Percentiles rank a stretch among this genome's conserved stretches.
These are phyloP conservation scores for Gryon sp. DNA, from an alignment of 1,140 invertebrate species.

Conservation along the genomic window DNA sequence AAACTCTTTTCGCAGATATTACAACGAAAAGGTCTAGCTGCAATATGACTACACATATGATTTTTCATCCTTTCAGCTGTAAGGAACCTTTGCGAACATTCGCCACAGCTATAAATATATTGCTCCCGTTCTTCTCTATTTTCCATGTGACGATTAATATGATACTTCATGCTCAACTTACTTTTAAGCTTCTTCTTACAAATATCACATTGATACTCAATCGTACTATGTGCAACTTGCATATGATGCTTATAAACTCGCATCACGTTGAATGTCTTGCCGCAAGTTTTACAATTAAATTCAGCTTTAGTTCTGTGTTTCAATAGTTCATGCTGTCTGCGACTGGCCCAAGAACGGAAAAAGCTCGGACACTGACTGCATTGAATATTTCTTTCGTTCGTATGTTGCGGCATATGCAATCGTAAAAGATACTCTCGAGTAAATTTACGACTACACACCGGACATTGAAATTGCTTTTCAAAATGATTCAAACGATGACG, in stretches of 20 bases:
- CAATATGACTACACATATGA: constrained; percentile 8
- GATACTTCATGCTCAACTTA: background rate
- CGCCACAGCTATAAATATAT: constrained; percentile 6
- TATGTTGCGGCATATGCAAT: constrained; percentile 25
- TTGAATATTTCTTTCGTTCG: constrained; percentile 2
- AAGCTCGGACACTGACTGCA: constrained; percentile 4
- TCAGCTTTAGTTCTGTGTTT: constrained; percentile 23
- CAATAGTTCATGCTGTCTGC: constrained; percentile 19
- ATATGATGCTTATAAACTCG: constrained; percentile 5
- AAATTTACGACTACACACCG: constrained; percentile 16
- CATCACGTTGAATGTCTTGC: background rate
- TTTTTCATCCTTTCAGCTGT: background rate
- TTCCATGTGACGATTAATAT: constrained; percentile 5
- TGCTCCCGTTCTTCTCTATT: background rate
- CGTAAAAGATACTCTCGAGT: constrained; percentile 16
- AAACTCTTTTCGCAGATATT: constrained; percentile 3
- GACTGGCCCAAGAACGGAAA: constrained; percentile 9
- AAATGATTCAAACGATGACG: constrained; percentile 31
- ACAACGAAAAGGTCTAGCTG: background rate
- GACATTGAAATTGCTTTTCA: constrained; percentile 32
- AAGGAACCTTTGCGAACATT: constrained; percentile 6
- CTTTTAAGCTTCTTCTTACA: constrained; percentile 5
- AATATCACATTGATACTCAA: constrained; percentile 15
- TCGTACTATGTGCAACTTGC: background rate
- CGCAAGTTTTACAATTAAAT: constrained; percentile 9